Evolutionary conservation across 2,113 vertebrate species (phyloP), one percentile per base, ranked within the genome.

Genomic region (Limanda limanda): DNA sequence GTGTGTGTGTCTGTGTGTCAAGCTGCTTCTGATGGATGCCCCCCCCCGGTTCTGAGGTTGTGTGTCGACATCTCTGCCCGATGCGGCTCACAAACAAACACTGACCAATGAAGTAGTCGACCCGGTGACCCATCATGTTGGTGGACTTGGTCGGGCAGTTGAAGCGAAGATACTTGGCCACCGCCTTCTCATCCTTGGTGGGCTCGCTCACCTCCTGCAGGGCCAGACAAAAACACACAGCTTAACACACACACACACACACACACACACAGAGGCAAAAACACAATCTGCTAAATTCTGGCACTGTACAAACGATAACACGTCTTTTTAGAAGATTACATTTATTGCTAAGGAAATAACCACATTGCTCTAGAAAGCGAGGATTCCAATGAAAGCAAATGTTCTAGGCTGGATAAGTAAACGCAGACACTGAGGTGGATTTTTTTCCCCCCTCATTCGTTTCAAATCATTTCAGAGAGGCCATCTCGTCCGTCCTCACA

Each of bases 121-220:
- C 97, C 48, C 97, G 85, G 83, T 99, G 98, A 51, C 98, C 97
- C 96, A 99, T 96, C 98, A 99, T 99, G 93, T 97, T 99, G 68
- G 98, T 99, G 79, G 98, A 99, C 90, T 99, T 99, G 82, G 96
- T 97, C 51, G 97, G 96, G 85, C 98, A 98, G 92, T 99, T 99
- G 91, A 99, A 99, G 40, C 98, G 95, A 74, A 99, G 92, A 88
- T 98, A 98, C 89, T 99, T 99, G 76, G 98, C 98, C 84, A 99
- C 96, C 3, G 96, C 97, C 93, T 98, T 99, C 90, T 99, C 98
- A 91, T 99, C 97, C 94, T 99, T 99, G 92, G 97, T 97, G 66
- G 97, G 97, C 74, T 99, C 97, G n/a, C 96, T 96, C 51, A 97
- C 96, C 94, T 99, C 98, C 98, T 99, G 58, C 61, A 94, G 90